phyloP scores from a whole-genome alignment of 1,140 invertebrate species.

The Leptestheria dahalacensis region DNA sequence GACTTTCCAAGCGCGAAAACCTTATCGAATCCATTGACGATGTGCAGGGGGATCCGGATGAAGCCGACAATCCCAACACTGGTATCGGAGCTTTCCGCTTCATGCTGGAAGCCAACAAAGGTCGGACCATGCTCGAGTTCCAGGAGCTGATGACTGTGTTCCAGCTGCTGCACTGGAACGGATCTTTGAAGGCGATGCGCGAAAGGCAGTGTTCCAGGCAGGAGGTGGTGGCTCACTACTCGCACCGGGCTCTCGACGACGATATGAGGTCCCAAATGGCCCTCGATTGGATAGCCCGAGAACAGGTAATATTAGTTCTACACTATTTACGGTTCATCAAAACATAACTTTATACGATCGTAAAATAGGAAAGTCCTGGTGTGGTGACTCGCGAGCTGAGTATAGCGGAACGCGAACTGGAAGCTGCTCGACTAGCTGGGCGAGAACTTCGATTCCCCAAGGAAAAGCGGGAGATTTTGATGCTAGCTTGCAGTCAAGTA shows the following conservation, averaged over 20 bases:
- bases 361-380: constrained; percentile 57
- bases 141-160: constrained; percentile 95
- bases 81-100: constrained; percentile 87
- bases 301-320: constrained; percentile 20
- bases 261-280: constrained; percentile 94
- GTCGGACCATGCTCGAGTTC: constrained; percentile 87
- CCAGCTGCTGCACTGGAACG: constrained; percentile 90
- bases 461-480: constrained; percentile 86
- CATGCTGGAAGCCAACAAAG: constrained; percentile 85
- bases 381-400: constrained; percentile 64
- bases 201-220: constrained; percentile 77
- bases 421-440: constrained; percentile 74
- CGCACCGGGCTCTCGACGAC: constrained; percentile 72
- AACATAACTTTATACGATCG: not conserved
- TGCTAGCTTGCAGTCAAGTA: constrained; percentile 67
- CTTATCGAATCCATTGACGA: too few species aligned
- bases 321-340: not conserved
- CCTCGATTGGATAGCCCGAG: constrained; percentile 75
- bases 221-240: constrained; percentile 89
- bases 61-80: constrained; percentile 46
- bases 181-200: constrained; percentile 70
- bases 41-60: constrained; percentile 33
- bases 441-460: constrained; percentile 83
- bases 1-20: too few species aligned
- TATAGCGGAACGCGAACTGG: constrained; percentile 69